Base-by-base conservation (phyloP, 2,113 vertebrate genomes). In the Proterorhinus semilunaris region DNA sequence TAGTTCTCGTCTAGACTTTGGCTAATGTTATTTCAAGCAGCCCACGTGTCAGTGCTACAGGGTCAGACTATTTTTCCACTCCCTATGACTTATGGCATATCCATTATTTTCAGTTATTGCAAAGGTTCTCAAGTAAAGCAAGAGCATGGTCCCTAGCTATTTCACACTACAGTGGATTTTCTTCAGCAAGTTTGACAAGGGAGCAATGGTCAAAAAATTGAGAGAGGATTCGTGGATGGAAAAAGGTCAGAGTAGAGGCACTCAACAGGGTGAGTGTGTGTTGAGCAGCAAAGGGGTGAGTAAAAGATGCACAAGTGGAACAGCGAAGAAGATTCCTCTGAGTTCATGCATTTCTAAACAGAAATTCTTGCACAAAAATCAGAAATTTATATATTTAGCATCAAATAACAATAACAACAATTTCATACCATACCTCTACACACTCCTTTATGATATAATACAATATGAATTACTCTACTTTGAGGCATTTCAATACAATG, bases 141-240 rank as follows among this genome's bases (percentile, higher is more conserved):
- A 13, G 64, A 67, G 71, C 48, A 64, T 55, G 66, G 55, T 76
- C 69, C 51, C 50, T 47, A 66, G 70, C 1, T 42, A 69, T 81
- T 83, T 86, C 72, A 77, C 69, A 80, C 65, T 64, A 76, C 71
- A 53, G 45, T 65, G 55, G 61, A 58, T 55, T 68, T 15, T 47
- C 69, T 65, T 68, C 10, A 62, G 66, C 16, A 12, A 17, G 61
- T 48, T 15, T 68, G 63, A 78, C 76, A 71, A 65, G 50, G n/a
- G 71, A 82, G 66, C 63, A 72, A 12, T 4, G 62, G 70, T 51
- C 46, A 59, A 68, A 59, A 68, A 68, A 71, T 27, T 54, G 48
- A 53, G 42, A 44, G 45, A 62, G 65, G 16, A 55, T 48, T 1
- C 9, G 16, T 54, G 48, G 36, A 71, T 64, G 76, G 50, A 65